These are phyloP conservation scores for Crypturellus undulatus DNA, from an alignment of 2,113 vertebrate species.

Conservation along the genomic window DNA sequence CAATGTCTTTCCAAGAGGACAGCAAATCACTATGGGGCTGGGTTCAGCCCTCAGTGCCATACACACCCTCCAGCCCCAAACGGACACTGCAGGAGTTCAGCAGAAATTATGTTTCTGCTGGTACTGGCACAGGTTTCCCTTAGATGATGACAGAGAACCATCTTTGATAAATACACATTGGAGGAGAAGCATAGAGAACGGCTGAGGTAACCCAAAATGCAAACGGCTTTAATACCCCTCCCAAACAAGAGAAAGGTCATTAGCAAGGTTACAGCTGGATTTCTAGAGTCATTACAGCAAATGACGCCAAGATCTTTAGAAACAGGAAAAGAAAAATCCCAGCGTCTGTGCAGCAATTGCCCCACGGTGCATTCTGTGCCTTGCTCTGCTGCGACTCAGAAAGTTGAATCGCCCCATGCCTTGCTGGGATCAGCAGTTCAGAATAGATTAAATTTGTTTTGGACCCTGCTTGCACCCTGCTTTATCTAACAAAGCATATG, in stretches of 20 bases:
- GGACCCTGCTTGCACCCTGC: slow-evolving; percentile 30
- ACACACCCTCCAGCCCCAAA: not conserved
- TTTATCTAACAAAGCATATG: slow-evolving; percentile 56
- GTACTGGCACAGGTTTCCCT: not conserved
- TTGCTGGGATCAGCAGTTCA: slow-evolving; percentile 67
- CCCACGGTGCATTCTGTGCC: not conserved
- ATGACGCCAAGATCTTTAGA: slow-evolving; percentile 41
- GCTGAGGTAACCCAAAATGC: not conserved
- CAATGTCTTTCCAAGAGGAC: not conserved
- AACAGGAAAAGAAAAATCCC: slow-evolving; percentile 24
- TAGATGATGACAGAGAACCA: not conserved
- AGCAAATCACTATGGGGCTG: not conserved
- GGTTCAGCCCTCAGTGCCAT: not conserved
- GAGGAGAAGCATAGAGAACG: slow-evolving; percentile 9
- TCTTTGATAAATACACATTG: not conserved
- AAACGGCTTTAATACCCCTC: slow-evolving; percentile 7
- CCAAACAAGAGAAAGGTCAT: slow-evolving; percentile 17
- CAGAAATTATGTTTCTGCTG: not conserved
- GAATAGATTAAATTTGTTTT: slow-evolving; percentile 65
- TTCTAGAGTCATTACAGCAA: slow-evolving; percentile 29
- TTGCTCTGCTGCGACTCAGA: slow-evolving; percentile 29
- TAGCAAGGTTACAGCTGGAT: slow-evolving; percentile 32
- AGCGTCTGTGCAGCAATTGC: not conserved
- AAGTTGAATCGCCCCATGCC: not conserved
- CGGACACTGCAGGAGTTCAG: not conserved